Conservation (phyloP, 2,888 invertebrate species). For the Falcaria lacertinaria region DNA sequence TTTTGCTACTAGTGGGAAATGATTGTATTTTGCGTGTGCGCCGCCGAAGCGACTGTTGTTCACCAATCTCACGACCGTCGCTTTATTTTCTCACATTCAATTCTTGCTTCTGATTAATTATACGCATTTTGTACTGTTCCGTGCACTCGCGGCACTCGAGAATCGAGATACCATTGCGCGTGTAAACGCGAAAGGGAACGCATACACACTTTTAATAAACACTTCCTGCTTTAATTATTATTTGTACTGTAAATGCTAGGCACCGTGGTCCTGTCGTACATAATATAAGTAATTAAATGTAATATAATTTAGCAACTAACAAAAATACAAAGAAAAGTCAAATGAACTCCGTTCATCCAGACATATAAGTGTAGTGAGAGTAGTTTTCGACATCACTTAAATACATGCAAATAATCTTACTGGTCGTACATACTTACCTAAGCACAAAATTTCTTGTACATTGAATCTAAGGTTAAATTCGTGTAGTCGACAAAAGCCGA, state of each 20-base stretch:
- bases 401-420: no score
- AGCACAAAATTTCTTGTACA: no score
- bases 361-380: no score
- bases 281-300: no score
- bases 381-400: no score
- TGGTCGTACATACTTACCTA: no score
- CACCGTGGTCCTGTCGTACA: background rate
- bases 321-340: slow-evolving; percentile 9
- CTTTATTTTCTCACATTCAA: slow-evolving; percentile 60
- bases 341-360: no score
- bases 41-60: slow-evolving; percentile 43
- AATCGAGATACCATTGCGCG: slow-evolving; percentile 35
- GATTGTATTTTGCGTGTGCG: slow-evolving; percentile 43
- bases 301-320: background rate
- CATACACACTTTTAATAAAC: slow-evolving; percentile 17
- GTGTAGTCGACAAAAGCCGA: no score
- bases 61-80: slow-evolving; percentile 55
- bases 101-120: slow-evolving; percentile 55
- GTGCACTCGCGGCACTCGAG: slow-evolving; percentile 26
- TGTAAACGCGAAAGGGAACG: slow-evolving; percentile 39
- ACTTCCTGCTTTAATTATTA: background rate
- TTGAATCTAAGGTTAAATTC: no score
- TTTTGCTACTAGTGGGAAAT: slow-evolving; percentile 58
- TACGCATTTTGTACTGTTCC: slow-evolving; percentile 38
- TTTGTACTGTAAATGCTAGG: background rate